Evolutionary conservation across 2,113 vertebrate species (phyloP), one percentile per base, ranked within the genome.

Genomic region (Malurus alboscapulatus): DNA sequence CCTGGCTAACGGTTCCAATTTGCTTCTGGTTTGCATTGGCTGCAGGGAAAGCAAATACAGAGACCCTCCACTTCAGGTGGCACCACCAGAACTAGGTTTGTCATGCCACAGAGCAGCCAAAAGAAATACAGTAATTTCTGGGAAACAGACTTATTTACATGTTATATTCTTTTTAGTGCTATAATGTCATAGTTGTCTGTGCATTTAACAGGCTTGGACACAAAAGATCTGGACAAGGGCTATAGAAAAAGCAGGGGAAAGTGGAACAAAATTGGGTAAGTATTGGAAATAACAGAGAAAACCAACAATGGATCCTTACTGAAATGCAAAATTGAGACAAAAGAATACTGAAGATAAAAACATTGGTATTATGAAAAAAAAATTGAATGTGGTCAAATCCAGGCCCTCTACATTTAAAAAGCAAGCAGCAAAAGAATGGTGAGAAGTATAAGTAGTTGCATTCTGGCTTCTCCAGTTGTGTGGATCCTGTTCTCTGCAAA

Each of bases 21-120:
- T 94, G 85, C 63, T 74, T 76, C 47, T 88, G 63, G 76, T 68
- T 95, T 94, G 73, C 88, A 65, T 30, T 94, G 92, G 91, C 95
- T 93, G 93, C 63, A 81, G 45, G 44, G 79, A 92, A 95, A 83
- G 67, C 38, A 93, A 95, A 76, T 61, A 69, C 72, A 93, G 72
- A 29, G 83, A 92, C 92, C 67, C n/a, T 91, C 85, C 84, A 53
- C 61, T 90, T 86, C 40, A 77, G 63, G 68, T 88, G 86, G 53
- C 55, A 95, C 54, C n/a, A 84, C 27, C 7, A 89, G 77, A 94
- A 79, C 22, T 79, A 53, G 57, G 68, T 71, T 82, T 90, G 66
- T 44, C 67, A 80, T 65, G 20, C 63, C 76, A 53, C 36, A 29
- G 69, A 82, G 48, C 65, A 86, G 88, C 81, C 94, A 92, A 87